Percentiles rank a stretch among this genome's conserved stretches.
Evolutionary conservation across 2,113 vertebrate genomes (phyloP).

Genomic region (Stictonetta naevosa): DNA sequence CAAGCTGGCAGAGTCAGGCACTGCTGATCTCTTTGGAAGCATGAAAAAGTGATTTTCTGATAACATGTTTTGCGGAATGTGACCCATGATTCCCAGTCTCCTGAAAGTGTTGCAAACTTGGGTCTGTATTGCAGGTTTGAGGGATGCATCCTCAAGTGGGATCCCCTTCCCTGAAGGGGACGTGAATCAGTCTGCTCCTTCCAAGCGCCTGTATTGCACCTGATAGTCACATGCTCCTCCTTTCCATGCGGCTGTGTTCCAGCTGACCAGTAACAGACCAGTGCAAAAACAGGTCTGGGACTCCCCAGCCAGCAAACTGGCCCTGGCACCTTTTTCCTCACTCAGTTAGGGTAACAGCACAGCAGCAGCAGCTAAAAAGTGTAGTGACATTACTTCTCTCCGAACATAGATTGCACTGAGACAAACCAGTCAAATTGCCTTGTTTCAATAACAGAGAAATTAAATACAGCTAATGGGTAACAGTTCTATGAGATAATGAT

Average conservation of each 20-base stretch:
- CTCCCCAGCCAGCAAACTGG: background rate
- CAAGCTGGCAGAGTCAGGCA: background rate
- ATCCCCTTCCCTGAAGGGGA: background rate
- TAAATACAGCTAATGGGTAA: background rate
- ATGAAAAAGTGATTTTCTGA: background rate
- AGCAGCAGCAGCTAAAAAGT: background rate
- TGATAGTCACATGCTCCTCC: background rate
- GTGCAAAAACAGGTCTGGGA: background rate
- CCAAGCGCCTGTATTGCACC: background rate
- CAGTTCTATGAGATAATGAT: background rate
- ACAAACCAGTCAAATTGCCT: background rate
- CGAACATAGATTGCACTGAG: background rate
- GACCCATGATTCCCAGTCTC: background rate
- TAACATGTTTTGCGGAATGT: background rate
- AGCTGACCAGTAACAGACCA: background rate
- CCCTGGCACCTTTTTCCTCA: rapidly evolving
- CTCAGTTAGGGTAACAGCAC: too few species aligned
- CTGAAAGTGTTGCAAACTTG: background rate
- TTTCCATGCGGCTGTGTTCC: rapidly evolving
- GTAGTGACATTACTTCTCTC: background rate
- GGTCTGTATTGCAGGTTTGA: background rate
- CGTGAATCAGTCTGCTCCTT: background rate
- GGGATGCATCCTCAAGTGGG: background rate
- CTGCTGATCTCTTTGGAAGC: background rate
- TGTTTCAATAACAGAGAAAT: background rate